Evolutionary conservation across 2,888 invertebrate species (phyloP).

Genomic region (Barypeithes pellucidus): DNA sequence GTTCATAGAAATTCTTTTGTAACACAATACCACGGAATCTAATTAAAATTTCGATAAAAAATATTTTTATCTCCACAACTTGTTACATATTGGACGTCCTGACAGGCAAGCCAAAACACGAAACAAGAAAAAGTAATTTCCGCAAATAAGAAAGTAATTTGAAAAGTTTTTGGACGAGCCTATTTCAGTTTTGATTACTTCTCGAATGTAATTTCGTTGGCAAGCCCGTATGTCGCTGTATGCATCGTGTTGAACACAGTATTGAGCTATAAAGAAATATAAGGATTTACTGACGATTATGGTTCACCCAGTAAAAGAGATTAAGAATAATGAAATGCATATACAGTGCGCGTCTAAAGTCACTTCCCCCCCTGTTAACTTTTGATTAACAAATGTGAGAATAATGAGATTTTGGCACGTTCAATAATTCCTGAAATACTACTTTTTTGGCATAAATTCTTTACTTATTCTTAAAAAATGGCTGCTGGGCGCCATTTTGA

Average conservation of each 20-base stretch:
- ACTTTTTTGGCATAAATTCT: too few relatives aligned
- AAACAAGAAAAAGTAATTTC: slow-evolving; percentile 30
- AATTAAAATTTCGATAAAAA: background rate
- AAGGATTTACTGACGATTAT: background rate
- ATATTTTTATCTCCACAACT: slow-evolving; percentile 1
- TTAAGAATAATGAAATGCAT: background rate
- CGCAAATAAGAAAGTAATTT: slow-evolving; percentile 28
- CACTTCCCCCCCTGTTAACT: too few relatives aligned
- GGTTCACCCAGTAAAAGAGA: background rate
- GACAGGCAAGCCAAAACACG: slow-evolving; percentile 16
- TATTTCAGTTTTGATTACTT: slow-evolving; percentile 25
- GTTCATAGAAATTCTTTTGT: too few relatives aligned
- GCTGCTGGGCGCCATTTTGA: too few relatives aligned
- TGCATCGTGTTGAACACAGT: background rate
- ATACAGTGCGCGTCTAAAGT: too few relatives aligned
- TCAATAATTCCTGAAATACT: too few relatives aligned
- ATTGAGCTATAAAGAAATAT: slow-evolving; percentile 5
- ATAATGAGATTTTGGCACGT: too few relatives aligned
- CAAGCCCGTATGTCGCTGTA: slow-evolving; percentile 8
- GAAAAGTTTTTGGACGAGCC: slow-evolving; percentile 27
- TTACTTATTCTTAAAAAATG: too few relatives aligned
- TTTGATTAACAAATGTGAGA: too few relatives aligned
- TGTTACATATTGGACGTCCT: slow-evolving; percentile 17
- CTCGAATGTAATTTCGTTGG: slow-evolving; percentile 15
- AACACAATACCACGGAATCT: too few relatives aligned